Base-by-base conservation (phyloP, 2,113 vertebrate genomes). In the Hydrochoerus hydrochaeris region DNA sequence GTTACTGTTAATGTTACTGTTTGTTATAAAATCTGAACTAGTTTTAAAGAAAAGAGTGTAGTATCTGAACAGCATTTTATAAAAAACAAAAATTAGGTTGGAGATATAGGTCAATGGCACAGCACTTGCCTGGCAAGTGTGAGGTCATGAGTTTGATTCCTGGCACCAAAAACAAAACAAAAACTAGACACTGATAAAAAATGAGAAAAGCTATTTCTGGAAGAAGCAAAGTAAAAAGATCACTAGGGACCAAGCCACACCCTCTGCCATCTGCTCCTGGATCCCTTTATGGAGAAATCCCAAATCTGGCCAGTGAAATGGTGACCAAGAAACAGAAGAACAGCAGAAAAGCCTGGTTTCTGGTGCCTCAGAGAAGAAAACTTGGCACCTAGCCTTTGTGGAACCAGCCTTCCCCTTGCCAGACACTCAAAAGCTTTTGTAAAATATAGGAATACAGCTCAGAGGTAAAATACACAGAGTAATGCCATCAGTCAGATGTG, bases 11-110 rank as follows among this genome's bases (percentile, higher is more conserved):
- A 46, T 52, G 28, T 4, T 65, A 93, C 28, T 78, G 28, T 67
- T 49, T 97, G 32, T 28, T 81, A 80, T 57, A 44, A 91, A 92
- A 95, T 24, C 14, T 87, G 19, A 89, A 80, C 62, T 93, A 22
- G 62, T 87, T 95, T 96, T 85, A 28, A 86, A 89, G 35, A 54
- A 58, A 84, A 93, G 24, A 91, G 41, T 46, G 49, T 12, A 90
- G 16, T 2, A 52, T 30, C 54, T 91, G 13, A 63, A 78, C 28
- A 90, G 9, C 30, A 3, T 65, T 84, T 71, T 24, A 11, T 38
- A 38, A 71, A 22, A 41, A 81, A 58, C 11, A 91, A 85, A 44
- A 81, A 57, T 57, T 57, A 16, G 54, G 54, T 57, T 57, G 54
- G 14, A 14, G 54, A 54, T 54, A 54, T 54, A 54, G 13, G 13